Base-by-base conservation (phyloP, 1,140 invertebrate genomes). In the Aphaenogaster rudis region DNA sequence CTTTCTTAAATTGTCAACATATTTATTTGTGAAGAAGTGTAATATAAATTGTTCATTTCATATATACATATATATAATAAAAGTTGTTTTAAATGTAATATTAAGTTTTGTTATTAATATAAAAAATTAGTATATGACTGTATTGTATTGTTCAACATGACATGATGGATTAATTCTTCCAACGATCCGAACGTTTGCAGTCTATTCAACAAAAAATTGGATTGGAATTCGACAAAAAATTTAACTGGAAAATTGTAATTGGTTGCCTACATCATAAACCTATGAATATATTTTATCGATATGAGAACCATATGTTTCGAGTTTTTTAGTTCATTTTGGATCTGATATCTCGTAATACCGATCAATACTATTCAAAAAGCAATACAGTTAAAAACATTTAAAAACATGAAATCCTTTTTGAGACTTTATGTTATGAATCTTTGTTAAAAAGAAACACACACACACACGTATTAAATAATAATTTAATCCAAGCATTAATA, bases 381-480 rank as follows among this genome's bases (percentile, higher is more conserved):
- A 82, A 48, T 61, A 17, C 36, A 33, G 21, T 8, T 17, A 17
- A 74, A 74, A 59, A 11, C 13, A 82, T 74, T 74, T 61, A 82
- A 84, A 76, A 71, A 63, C 33, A 63, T 76, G 13, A 76, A 84
- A 74, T 84, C 21, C 57, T 74, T 57, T 84, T 84, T 39, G 17
- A 36, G 42, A 13, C 13, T 3, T 82, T 72, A 21, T 17, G 11
- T 81, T 71, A 48, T 42, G 13, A 84, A 33, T 11, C 39, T 54
- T 13, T 71, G n/a, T 81, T 71, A 57, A 80, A 54, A 59, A 59
- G 0, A 21, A 21, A 21, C 21, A 21, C 21, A 21, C 21, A 21
- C 21, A 21, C 21, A 21, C 21, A 0, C 17, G 15, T 48, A 15
- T 63, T 42, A 45, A n/a, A 33, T 13, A 48, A 39, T 36, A 48